Base-by-base conservation (phyloP, 2,888 invertebrate genomes). In the Dynastes tityus region DNA sequence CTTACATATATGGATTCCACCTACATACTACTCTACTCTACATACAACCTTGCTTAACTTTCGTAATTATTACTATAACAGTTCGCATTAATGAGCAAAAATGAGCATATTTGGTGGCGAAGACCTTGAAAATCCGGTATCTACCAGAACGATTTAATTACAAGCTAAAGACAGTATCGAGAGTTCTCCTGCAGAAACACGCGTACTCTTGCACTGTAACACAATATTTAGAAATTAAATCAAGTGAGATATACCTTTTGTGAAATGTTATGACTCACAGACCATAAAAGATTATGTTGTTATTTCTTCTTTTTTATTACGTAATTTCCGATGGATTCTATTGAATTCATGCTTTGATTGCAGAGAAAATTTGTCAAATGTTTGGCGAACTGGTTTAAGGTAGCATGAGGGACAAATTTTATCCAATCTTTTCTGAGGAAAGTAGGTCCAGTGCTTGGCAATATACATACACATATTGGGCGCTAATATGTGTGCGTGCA, bases 101-200 rank as follows among this genome's bases (percentile, higher is more conserved):
- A 67, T 67, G 45, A 68, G 29, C 55, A 67, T 76, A 67, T 67
- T 76, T 76, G 76, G 67, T 27, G 68, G 67, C 68, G 55, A 37
- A 76, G 58, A 76, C 76, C 76, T 76, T 76, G 76, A 67, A 73
- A 67, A 67, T 40, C 67, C 51, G n/a, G 67, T 76, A 67, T 76
- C 67, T 27, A 76, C 67, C 40, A 67, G 67, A 67, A 40, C 67
- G 58, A 58, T 45, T 58, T 61, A 76, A 76, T 68, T 55, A 55
- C 68, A 9, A 53, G 45, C 55, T 40, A 71, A 58, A 58, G n/a
- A 61, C 70, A 70, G 70, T n/a, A 73, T 58, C 58, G 55, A 71
- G 22, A 61, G 73, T 73, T 76, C 58, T 73, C 76, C 68, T 67
- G 58, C 53, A 76, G 76, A 67, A 76, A 73, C 40, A 16, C 73